Base-by-base conservation (phyloP, 2,113 vertebrate genomes). In the Nyctibius bracteatus region DNA sequence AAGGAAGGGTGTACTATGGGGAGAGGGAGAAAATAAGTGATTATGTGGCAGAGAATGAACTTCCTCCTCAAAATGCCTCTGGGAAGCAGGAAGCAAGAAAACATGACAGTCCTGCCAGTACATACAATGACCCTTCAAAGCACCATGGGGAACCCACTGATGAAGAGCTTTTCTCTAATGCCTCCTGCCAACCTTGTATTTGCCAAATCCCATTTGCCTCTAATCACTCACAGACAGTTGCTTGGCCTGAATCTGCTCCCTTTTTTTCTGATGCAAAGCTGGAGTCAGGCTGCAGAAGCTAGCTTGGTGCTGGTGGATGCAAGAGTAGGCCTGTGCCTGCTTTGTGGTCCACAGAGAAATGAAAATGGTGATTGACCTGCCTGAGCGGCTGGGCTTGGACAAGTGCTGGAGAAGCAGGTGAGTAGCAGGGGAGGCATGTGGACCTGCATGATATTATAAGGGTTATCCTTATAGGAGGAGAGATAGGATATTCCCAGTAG, bases 201-300 rank as follows among this genome's bases (percentile, higher is more conserved):
- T 95, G 90, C 86, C 82, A 93, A 94, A 96, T 94, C 94, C 57
- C 77, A 74, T 95, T 93, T 94, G 80, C 68, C 49, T 92, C 90
- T 95, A 95, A 96, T 95, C 88, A 71, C 68, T 92, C 82, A 41
- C 63, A 90, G 85, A 35, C 90, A 90, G 72, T 92, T 86, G 31
- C 31, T 49, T 86, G 90, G 80, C 43, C 86, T 86, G 54, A 84
- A 90, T 92, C 82, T 90, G 44, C 35, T 95, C 57, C 9, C 24
- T 63, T 33, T 63, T 93, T 73, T 63, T 54, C 44, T 84, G 23
- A 33, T 47, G 46, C 46, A 61, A 84, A 83, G 35, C 10, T 74
- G 37, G 33, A 74, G 16, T 37, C 27, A 31, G 33, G 39, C 47
- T 24, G 31, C 24, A 46, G 72, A 62, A 88, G 30, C 46, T 68